phyloP scores from a whole-genome alignment of 2,113 vertebrate genomes.

The Heterocephalus glaber region DNA sequence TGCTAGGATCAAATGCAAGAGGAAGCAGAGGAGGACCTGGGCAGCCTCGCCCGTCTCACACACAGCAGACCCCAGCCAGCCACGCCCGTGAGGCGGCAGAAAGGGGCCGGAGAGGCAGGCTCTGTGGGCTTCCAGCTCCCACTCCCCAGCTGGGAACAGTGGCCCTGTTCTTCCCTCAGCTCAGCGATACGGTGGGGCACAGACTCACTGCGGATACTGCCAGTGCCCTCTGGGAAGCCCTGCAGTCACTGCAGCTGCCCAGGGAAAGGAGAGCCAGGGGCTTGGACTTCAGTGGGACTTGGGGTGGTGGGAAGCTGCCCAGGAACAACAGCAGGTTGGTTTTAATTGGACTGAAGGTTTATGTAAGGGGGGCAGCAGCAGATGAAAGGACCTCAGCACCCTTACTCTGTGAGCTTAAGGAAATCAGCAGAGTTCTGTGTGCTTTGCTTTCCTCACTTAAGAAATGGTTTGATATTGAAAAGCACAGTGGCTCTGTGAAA shows the following conservation, averaged over 20 bases:
- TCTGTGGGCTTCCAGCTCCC: neutral
- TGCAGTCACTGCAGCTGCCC: neutral
- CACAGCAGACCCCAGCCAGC: neutral
- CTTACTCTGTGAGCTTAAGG: neutral
- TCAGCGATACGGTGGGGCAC: neutral
- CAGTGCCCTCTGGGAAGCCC: neutral
- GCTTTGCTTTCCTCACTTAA: neutral
- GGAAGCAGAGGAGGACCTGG: neutral
- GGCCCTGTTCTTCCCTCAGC: neutral
- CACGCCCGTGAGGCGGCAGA: accelerated
- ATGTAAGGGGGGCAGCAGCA: neutral
- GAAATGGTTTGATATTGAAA: neutral
- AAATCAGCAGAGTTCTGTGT: neutral
- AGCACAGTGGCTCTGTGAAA: neutral
- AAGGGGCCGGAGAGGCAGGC: neutral
- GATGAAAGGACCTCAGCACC: neutral
- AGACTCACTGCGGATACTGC: neutral
- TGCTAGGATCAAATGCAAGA: neutral
- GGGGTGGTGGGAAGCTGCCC: neutral
- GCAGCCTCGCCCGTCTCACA: neutral
- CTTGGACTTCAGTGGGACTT: neutral
- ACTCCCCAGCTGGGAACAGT: neutral
- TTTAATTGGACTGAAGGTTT: neutral
- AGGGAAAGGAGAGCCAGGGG: neutral
- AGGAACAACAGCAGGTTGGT: neutral